A percentile compares a stretch with the other conserved stretches of the same genome.
phyloP scores from a whole-genome alignment of 2,797 vertebrate species.

The Oreochromis mossambicus region DNA sequence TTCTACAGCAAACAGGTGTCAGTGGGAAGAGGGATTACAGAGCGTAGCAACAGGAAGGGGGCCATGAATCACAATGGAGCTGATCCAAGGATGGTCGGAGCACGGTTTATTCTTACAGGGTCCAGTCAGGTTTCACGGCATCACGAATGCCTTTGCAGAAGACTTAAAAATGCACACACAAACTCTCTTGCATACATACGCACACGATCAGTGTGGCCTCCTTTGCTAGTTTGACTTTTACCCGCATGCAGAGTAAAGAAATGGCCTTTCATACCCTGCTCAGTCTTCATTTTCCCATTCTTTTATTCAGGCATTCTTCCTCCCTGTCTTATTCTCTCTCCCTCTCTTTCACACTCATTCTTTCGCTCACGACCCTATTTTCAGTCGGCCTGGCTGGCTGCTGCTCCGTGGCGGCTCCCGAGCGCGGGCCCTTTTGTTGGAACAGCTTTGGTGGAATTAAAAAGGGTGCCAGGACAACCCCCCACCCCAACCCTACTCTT shows the following conservation, averaged over 20 bases:
- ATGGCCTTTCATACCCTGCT: slow-evolving; percentile 14
- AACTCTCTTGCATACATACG: rapidly evolving
- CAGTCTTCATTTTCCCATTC: slow-evolving; percentile 22
- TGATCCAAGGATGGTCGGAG: not conserved
- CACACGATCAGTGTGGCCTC: not conserved
- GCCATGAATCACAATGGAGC: slow-evolving; percentile 46
- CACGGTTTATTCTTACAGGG: not conserved
- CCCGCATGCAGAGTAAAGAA: not conserved
- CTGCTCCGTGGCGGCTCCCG: slow-evolving; percentile 32
- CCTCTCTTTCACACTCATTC: slow-evolving; percentile 30
- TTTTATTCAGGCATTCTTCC: slow-evolving; percentile 21
- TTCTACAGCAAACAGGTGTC: slow-evolving; percentile 59
- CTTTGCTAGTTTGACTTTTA: slow-evolving; percentile 20
- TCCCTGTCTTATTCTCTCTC: slow-evolving; percentile 17
- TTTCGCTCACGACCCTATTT: slow-evolving; percentile 45
- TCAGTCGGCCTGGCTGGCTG: slow-evolving; percentile 31
- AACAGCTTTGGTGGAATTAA: slow-evolving; percentile 65
- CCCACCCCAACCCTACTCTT: not conserved
- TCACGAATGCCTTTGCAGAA: not conserved
- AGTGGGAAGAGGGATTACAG: slow-evolving; percentile 36
- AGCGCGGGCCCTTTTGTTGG: slow-evolving; percentile 62
- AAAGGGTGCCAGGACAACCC: slow-evolving; percentile 42
- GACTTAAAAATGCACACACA: not conserved
- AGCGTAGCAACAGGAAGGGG: slow-evolving; percentile 24
- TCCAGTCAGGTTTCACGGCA: not conserved